phyloP scores from a whole-genome alignment of 2,888 invertebrate genomes.

The Scaptodrosophila latifasciaeformis region DNA sequence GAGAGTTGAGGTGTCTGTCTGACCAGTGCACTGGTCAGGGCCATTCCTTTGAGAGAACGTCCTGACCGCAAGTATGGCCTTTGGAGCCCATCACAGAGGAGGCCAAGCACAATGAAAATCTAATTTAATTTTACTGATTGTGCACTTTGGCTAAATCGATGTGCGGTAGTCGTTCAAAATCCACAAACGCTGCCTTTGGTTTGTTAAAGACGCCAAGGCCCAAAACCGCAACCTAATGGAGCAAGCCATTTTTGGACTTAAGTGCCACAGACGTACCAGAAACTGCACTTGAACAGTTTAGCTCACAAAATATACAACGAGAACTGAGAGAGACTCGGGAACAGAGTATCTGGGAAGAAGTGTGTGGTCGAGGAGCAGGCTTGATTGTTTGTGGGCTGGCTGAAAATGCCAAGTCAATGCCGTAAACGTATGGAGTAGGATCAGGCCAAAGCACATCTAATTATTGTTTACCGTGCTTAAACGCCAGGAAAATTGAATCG shows the following conservation, averaged over 20 bases:
- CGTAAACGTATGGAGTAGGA: slow-evolving; percentile 21
- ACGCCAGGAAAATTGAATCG: slow-evolving; percentile 66
- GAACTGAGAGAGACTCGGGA: neutral
- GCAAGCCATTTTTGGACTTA: neutral
- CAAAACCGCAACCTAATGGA: neutral
- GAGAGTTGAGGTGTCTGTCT: neutral
- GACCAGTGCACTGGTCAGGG: neutral
- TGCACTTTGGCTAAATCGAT: slow-evolving; percentile 62
- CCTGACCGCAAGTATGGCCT: slow-evolving; percentile 41
- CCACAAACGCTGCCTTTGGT: slow-evolving; percentile 3
- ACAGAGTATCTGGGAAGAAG: neutral
- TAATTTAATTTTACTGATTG: slow-evolving; percentile 66
- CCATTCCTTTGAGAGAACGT: slow-evolving; percentile 17
- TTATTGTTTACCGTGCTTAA: slow-evolving; percentile 69
- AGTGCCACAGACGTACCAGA: neutral
- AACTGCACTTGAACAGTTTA: slow-evolving; percentile 2
- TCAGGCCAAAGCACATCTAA: slow-evolving; percentile 54
- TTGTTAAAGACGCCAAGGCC: neutral
- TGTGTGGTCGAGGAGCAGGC: neutral
- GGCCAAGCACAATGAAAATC: slow-evolving; percentile 66
- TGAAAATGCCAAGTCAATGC: slow-evolving; percentile 11
- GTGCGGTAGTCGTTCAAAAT: slow-evolving; percentile 44
- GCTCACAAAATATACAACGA: too few relatives aligned
- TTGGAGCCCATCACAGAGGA: too few relatives aligned
- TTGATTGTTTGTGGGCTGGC: neutral